phyloP scores from a whole-genome alignment of 2,797 vertebrate species.

The Epinephelus awoara region DNA sequence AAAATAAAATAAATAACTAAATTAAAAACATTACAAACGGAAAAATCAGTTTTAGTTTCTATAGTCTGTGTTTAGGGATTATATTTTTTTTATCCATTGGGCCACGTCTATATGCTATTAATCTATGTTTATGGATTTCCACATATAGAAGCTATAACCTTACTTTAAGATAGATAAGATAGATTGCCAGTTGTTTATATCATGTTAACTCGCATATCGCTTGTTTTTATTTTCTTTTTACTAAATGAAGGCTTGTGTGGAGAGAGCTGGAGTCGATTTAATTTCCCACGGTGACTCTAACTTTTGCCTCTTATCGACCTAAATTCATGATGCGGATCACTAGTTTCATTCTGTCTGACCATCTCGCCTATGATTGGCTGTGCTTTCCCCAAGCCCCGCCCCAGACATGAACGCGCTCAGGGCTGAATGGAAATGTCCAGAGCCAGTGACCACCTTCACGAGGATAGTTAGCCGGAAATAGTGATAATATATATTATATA shows the following conservation, averaged over 20 bases:
- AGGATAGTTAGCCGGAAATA: background rate
- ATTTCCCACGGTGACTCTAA: conserved; percentile 25
- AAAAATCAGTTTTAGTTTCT: too few relatives aligned
- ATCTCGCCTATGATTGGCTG: conserved; percentile 44
- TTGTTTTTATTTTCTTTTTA: background rate
- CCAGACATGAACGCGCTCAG: background rate
- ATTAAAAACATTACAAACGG: too few relatives aligned
- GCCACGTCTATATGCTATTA: too few relatives aligned
- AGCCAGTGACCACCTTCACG: background rate
- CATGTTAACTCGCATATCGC: background rate
- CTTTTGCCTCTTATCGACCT: conserved; percentile 22
- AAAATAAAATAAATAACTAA: too few relatives aligned
- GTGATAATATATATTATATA: background rate
- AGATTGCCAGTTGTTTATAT: background rate
- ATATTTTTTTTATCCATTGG: too few relatives aligned
- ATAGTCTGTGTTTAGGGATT: too few relatives aligned
- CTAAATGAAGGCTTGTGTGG: too few relatives aligned
- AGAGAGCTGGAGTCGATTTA: background rate
- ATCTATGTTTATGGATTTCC: background rate
- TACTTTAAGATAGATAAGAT: background rate
- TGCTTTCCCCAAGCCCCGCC: conserved; percentile 35
- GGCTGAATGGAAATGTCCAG: background rate
- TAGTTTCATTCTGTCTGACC: conserved; percentile 6
- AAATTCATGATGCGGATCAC: conserved; percentile 36
- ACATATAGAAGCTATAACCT: background rate